Evolutionary conservation across 2,113 vertebrate genomes (phyloP).

Genomic region (Rhinichthys klamathensis): DNA sequence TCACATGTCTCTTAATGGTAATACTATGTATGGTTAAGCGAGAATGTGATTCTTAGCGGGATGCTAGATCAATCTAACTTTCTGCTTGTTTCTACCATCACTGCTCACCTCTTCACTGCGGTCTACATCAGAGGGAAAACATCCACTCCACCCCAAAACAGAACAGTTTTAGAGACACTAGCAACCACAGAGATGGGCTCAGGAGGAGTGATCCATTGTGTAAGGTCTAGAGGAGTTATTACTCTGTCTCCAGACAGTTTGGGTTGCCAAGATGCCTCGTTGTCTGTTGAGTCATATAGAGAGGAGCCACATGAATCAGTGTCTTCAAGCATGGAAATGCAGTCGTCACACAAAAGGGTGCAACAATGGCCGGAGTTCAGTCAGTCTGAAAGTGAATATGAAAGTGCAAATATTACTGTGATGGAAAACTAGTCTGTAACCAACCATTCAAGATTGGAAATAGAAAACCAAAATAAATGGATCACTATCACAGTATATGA

Average conservation of each 20-base stretch:
- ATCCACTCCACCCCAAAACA: not conserved
- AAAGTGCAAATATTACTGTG: slow-evolving; percentile 28
- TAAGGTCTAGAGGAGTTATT: slow-evolving; percentile 48
- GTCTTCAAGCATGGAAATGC: slow-evolving; percentile 36
- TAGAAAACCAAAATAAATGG: not conserved
- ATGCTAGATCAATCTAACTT: not conserved
- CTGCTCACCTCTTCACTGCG: slow-evolving; percentile 4
- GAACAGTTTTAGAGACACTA: slow-evolving; percentile 17
- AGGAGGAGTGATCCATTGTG: slow-evolving; percentile 45
- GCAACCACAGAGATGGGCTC: slow-evolving; percentile 28
- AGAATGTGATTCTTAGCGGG: not conserved
- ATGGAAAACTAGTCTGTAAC: not conserved
- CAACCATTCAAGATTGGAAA: not conserved
- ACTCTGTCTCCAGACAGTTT: slow-evolving; percentile 46
- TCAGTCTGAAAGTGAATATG: slow-evolving; percentile 21
- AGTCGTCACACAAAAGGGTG: slow-evolving; percentile 33
- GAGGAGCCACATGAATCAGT: slow-evolving; percentile 41
- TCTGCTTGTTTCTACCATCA: not conserved
- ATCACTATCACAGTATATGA: not conserved
- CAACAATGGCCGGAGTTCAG: slow-evolving; percentile 12
- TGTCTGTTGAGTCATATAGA: slow-evolving; percentile 55
- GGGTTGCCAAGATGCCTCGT: slow-evolving; percentile 46
- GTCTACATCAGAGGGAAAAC: slow-evolving; percentile 32
- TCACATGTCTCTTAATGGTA: not conserved
- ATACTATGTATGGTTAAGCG: not conserved